A percentile compares a stretch with the other conserved stretches of the same genome.
These are phyloP conservation scores for Agonopterix subpropinquella DNA, from an alignment of 2,888 invertebrate genomes.

Conservation along the genomic window DNA sequence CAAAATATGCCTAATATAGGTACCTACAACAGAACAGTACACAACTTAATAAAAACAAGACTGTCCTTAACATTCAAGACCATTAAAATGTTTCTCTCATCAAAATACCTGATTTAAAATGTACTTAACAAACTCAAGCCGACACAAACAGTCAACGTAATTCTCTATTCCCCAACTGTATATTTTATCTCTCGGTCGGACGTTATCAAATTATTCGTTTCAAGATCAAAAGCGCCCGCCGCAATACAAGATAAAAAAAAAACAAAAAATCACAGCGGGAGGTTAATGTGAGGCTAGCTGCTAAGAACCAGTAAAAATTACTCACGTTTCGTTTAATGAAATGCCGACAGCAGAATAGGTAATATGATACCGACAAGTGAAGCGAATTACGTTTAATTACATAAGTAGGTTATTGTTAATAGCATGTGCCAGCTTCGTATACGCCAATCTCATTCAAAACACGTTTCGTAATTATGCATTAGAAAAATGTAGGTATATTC, in stretches of 20 bases:
- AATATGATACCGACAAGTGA: slow-evolving; percentile 3
- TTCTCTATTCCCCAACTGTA: not conserved
- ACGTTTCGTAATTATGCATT: not conserved
- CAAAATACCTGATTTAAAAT: too few relatives aligned
- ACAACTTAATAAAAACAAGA: too few relatives aligned
- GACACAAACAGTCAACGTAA: too few relatives aligned
- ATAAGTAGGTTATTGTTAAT: not conserved
- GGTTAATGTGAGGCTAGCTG: slow-evolving; percentile 21
- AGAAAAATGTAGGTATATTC: not conserved
- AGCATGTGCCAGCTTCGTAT: not conserved
- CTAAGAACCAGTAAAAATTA: slow-evolving; percentile 17
- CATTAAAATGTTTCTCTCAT: too few relatives aligned
- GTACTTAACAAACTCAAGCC: too few relatives aligned
- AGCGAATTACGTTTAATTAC: slow-evolving; percentile 1
- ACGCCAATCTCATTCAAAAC: not conserved
- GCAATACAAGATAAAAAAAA: slow-evolving; percentile 17
- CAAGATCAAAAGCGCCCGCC: slow-evolving; percentile 19
- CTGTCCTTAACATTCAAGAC: too few relatives aligned
- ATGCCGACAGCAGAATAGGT: slow-evolving; percentile 9
- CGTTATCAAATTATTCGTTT: slow-evolving; percentile 37
- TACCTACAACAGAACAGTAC: too few relatives aligned
- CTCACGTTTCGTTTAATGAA: slow-evolving; percentile 17
- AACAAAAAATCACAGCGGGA: slow-evolving; percentile 21
- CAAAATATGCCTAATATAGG: too few relatives aligned
- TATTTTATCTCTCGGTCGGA: slow-evolving; percentile 34